phyloP scores from a whole-genome alignment of 2,113 vertebrate species.

The Epinephelus moara region DNA sequence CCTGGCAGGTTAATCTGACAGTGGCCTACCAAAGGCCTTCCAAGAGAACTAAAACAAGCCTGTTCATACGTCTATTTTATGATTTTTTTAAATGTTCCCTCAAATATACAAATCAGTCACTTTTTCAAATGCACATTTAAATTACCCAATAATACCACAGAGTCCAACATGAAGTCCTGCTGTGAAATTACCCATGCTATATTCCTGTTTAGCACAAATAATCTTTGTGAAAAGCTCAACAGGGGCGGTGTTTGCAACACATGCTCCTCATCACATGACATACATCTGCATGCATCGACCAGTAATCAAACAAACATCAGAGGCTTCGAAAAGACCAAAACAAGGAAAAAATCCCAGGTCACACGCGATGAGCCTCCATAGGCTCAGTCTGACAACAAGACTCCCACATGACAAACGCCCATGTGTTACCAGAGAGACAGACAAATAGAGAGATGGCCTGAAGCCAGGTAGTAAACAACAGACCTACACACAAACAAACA shows the following conservation, averaged over 20 bases:
- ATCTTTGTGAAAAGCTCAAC: slow-evolving; percentile 3
- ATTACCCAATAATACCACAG: background rate
- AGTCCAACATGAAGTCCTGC: background rate
- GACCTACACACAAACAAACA: slow-evolving; percentile 45
- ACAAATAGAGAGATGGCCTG: background rate
- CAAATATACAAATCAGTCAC: background rate
- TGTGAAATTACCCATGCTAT: background rate
- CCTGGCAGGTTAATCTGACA: too few species aligned
- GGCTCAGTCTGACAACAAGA: background rate
- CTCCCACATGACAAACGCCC: background rate
- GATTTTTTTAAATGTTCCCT: background rate
- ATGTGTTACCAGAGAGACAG: slow-evolving; percentile 12
- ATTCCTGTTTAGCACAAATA: background rate
- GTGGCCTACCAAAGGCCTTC: background rate
- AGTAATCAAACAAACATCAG: background rate
- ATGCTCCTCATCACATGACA: slow-evolving; percentile 12
- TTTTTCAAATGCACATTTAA: background rate
- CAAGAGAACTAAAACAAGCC: background rate
- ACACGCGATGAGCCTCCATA: background rate
- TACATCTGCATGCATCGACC: background rate
- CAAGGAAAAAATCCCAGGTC: background rate
- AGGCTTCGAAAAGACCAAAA: background rate
- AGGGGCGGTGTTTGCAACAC: background rate
- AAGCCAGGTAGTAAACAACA: slow-evolving; percentile 47
- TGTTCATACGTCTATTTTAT: background rate